Base-by-base conservation (phyloP, 2,797 vertebrate genomes). In the Sebastes vulpes region DNA sequence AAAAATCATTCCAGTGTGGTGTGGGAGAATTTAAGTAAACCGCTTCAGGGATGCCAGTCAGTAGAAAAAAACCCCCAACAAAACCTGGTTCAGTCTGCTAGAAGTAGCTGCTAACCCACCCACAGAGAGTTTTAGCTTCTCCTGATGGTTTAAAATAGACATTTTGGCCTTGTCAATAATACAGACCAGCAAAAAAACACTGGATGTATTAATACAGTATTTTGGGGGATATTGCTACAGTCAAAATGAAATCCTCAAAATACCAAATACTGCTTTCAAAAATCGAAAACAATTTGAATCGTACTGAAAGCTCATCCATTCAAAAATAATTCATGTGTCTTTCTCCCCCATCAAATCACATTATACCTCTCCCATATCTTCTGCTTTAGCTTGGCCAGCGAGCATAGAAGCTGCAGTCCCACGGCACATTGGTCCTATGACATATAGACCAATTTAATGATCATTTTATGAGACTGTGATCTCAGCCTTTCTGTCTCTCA, bases 351-450 rank as follows among this genome's bases (percentile, higher is more conserved):
- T 77, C 58, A 60, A 3, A 38, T 31, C 28, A 1, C 38, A 60
- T 67, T 65, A 61, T 23, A n/a, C 20, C 12, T 76, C 38, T 61
- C 31, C n/a, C 16, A 38, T 60, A 20, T 72, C 38, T 65, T 63
- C 58, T 35, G 32, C 59, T 82, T 73, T 46, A 79, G 53, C 63
- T 46, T 71, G 66, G 57, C 32, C 54, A 63, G 58, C n/a, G 48
- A 65, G 63, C 79, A 65, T 42, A 23, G 70, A 63, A 58, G 72
- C 65, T 48, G 26, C 54, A 74, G 70, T 79, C 54, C n/a, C 75
- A 65, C 16, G 61, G 78, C 61, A 77, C 78, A 79, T 84, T 75
- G 65, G 66, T 54, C 66, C 38, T 59, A 29, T 84, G 73, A 81
- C 69, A 57, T 77, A 77, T 50, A 71, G 68, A 77, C 18, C 66